These are phyloP conservation scores for Sycophaga agraensis DNA, from an alignment of 1,140 invertebrate genomes.

Conservation along the genomic window DNA sequence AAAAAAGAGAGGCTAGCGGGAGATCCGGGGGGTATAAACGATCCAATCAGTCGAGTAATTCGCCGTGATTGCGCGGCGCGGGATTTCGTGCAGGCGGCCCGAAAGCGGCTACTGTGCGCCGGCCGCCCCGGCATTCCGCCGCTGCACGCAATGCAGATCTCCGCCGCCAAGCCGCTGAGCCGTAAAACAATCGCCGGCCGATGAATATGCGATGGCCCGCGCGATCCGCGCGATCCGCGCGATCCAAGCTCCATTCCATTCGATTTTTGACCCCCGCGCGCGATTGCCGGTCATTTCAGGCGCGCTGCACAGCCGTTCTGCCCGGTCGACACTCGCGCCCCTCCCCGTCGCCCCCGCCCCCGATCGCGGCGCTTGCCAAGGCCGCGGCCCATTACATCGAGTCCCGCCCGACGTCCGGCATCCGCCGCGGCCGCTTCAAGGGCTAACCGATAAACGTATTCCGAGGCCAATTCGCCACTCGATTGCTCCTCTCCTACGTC, in stretches of 20 bases:
- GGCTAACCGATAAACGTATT: too few species aligned
- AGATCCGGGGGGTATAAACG: conserved; percentile 54
- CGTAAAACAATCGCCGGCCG: conserved; percentile 10
- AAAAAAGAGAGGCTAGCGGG: too few species aligned
- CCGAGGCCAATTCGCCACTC: too few species aligned
- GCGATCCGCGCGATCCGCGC: neutral
- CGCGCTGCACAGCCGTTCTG: too few species aligned
- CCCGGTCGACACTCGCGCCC: neutral
- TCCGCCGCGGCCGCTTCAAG: too few species aligned
- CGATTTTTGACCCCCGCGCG: neutral
- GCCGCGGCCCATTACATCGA: too few species aligned
- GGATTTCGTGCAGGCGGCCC: conserved; percentile 32
- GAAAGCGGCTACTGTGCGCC: conserved; percentile 2
- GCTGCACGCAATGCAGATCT: conserved; percentile 9
- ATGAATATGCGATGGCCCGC: neutral
- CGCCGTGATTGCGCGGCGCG: conserved; percentile 48
- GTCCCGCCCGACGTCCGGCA: too few species aligned
- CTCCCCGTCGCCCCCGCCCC: too few species aligned
- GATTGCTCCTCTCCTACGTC: too few species aligned
- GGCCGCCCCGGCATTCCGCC: conserved; percentile 6
- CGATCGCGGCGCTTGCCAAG: too few species aligned
- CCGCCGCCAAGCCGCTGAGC: neutral
- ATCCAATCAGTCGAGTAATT: conserved; percentile 60
- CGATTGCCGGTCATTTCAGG: neutral
- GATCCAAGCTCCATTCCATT: neutral